These are phyloP conservation scores for Grammomys dolichurus DNA, from an alignment of 2,113 vertebrate genomes.

Conservation along the genomic window DNA sequence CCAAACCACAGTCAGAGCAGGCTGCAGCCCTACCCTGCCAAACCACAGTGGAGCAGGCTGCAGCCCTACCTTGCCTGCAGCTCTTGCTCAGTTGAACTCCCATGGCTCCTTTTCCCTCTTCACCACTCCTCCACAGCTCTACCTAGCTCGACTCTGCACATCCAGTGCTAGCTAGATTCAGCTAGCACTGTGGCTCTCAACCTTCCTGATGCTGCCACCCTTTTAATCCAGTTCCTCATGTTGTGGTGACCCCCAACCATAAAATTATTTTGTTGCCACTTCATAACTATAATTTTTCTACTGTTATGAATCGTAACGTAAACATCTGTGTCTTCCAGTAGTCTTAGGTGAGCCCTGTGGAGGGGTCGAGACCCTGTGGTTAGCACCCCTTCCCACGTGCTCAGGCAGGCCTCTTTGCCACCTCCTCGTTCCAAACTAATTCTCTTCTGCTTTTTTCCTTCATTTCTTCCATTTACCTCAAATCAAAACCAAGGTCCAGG, in stretches of 20 bases:
- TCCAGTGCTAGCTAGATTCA: background rate
- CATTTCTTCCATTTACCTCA: background rate
- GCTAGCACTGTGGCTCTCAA: background rate
- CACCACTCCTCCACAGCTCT: background rate
- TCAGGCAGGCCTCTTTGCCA: background rate
- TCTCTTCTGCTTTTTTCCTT: too few species aligned
- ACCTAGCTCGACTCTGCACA: background rate
- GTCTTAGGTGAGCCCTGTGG: background rate
- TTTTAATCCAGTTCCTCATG: background rate
- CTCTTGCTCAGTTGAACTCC: background rate
- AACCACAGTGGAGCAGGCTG: background rate
- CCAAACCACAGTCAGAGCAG: background rate
- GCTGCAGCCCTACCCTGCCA: background rate
- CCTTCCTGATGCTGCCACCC: background rate
- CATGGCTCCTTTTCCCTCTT: background rate
- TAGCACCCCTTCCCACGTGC: background rate
- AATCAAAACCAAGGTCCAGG: background rate
- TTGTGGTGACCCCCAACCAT: background rate
- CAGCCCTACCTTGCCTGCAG: fast-evolving
- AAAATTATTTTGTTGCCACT: background rate
- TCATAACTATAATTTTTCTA: background rate
- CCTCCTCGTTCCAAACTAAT: too few species aligned
- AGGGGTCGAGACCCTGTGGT: background rate
- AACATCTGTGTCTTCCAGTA: background rate
- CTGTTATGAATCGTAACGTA: background rate